Base-by-base conservation (phyloP, 2,797 vertebrate species). In the Distichodus sexfasciatus region DNA sequence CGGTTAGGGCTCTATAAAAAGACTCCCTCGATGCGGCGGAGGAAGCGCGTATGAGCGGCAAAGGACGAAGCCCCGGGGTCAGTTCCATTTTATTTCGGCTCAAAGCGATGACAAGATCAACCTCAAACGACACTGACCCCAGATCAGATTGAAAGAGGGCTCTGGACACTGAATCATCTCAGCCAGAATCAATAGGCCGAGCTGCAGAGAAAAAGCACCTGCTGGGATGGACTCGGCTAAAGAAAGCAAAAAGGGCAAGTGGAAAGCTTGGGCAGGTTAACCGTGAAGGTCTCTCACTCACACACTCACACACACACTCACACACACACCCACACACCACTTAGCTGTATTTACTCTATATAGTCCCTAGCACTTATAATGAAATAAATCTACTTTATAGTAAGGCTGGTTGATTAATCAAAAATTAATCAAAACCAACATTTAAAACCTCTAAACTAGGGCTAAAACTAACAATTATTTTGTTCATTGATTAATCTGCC, bases 1-100 rank as follows among this genome's bases (percentile, higher is more conserved):
- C 44, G 38, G 48, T 71, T 40, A 47, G 38, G 21, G 19, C 19
- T 24, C 58, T 76, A 76, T 66, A 71, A 77, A 78, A 76, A 71
- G 64, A 53, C 63, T 70, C 8, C 19, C 28, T 47, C 17, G 41
- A 66, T 72, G 35, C 19, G 51, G 17, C 21, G 35, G 33, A 48
- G 47, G 44, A 71, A 60, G 51, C 10, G 40, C 44, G 28, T 28
- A 41, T 14, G 66, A 51, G 53, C 11, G 54, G 26, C 14, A 21
- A 26, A 26, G 29, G 50, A 53, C 50, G 33, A 53, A 53, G 33
- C 28, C 50, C 50, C n/a, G n/a, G 8, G 28, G 19, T 50, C 41
- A 11, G 23, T 50, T 47, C 60, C 17, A 14, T 38, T 72, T 41
- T 24, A 54, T 44, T 51, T 6, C 47, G 26, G 14, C 14, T 23